These are phyloP conservation scores for Aspidiotus destructor DNA, from an alignment of 2,888 invertebrate genomes.

Conservation along the genomic window DNA sequence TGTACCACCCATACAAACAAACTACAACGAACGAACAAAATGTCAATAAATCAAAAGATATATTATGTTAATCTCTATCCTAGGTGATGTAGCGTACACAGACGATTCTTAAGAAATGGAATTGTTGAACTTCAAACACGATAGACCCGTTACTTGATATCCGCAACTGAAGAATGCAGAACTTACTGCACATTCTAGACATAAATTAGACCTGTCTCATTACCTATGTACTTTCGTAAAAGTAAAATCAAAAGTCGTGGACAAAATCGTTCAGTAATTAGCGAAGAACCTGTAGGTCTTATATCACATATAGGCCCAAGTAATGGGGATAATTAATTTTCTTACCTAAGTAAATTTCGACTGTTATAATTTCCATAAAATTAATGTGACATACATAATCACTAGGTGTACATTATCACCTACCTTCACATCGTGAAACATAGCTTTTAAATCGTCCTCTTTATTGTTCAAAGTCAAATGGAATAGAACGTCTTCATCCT, in stretches of 20 bases:
- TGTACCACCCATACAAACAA: conserved; percentile 94
- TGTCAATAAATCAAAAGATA: neutral
- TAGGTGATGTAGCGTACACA: neutral
- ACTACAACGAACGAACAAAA: conserved; percentile 49
- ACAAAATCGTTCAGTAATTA: neutral
- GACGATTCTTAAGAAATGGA: neutral
- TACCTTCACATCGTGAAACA: conserved; percentile 95
- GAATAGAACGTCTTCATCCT: conserved; percentile 84
- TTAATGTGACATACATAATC: no score
- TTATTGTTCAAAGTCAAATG: conserved; percentile 78
- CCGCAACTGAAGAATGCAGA: neutral
- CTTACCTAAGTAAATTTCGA: neutral
- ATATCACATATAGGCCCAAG: no score
- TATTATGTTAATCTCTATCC: neutral
- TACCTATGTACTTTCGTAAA: no score
- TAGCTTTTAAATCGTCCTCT: conserved; percentile 79
- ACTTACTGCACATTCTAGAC: no score
- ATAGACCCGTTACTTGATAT: neutral
- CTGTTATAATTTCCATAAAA: no score
- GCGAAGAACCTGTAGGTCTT: no score
- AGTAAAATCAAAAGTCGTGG: neutral
- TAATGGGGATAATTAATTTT: neutral
- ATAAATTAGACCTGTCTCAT: no score
- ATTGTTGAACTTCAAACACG: neutral
- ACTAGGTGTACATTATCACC: neutral